These are phyloP conservation scores for Hybognathus amarus DNA, from an alignment of 2,797 vertebrate species.

Conservation along the genomic window DNA sequence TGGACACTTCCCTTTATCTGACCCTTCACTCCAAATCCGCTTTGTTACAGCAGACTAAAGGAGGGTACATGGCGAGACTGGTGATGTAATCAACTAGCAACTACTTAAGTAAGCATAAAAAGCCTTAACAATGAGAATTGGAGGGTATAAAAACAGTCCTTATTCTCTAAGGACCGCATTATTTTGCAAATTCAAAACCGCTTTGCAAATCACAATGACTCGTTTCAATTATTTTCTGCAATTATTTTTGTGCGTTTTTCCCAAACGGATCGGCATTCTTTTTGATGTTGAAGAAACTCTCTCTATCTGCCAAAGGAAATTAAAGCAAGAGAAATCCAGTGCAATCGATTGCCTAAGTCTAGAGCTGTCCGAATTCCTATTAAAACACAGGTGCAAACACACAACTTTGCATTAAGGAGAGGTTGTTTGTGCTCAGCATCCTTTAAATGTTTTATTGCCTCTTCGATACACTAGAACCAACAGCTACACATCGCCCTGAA, in stretches of 20 bases:
- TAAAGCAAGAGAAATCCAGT: conserved; percentile 25
- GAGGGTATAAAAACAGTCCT: neutral
- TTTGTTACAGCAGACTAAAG: conserved; percentile 9
- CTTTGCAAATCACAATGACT: conserved; percentile 5
- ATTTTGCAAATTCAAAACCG: conserved; percentile 8
- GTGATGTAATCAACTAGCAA: conserved; percentile 43
- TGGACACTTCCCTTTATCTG: neutral
- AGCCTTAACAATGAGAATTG: conserved; percentile 10
- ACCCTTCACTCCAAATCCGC: conserved; percentile 16
- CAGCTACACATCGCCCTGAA: neutral
- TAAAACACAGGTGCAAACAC: neutral
- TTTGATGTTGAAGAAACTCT: conserved; percentile 9
- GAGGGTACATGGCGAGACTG: conserved; percentile 9
- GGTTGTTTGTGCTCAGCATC: conserved; percentile 2
- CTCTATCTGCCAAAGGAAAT: neutral
- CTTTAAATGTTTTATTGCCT: neutral
- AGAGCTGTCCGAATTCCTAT: conserved; percentile 15
- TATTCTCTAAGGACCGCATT: neutral
- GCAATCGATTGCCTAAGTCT: neutral
- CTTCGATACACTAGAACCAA: conserved; percentile 9
- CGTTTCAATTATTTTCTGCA: neutral
- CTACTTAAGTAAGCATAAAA: conserved; percentile 21
- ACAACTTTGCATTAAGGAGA: conserved; percentile 15
- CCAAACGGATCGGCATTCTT: neutral
- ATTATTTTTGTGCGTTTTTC: neutral